Conservation (phyloP, 37 sponge, comb jelly and placozoan genomes). For the Aplysina aerophoba region DNA sequence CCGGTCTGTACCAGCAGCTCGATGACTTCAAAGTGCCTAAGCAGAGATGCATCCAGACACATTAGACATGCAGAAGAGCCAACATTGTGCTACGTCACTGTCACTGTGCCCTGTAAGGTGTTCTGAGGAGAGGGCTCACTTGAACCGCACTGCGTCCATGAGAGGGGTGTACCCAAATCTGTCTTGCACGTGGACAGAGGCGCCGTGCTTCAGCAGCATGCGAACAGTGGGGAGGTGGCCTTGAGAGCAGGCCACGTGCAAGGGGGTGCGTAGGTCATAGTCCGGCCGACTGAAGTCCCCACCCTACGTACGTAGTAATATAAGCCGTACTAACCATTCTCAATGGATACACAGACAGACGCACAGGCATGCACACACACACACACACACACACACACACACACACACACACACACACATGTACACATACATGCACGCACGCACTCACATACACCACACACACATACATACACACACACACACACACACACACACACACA, state of each 20-base stretch:
- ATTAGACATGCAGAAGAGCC: neutral
- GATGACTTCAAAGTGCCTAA: constrained; percentile 48
- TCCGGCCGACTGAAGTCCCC: constrained; percentile 77
- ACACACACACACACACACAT: no score
- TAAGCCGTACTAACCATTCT: no score
- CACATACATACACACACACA: no score
- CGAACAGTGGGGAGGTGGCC: constrained; percentile 76
- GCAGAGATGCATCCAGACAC: no score
- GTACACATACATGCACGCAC: no score
- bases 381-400: no score
- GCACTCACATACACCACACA: no score
- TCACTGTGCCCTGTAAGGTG: neutral
- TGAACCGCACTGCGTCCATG: constrained; percentile 70
- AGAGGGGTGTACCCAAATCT: constrained; percentile 76
- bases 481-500: no score
- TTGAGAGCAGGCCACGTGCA: constrained; percentile 82
- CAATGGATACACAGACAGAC: no score
- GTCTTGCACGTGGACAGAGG: constrained; percentile 82
- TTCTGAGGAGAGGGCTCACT: constrained; percentile 31
- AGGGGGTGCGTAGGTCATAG: constrained; percentile 86
- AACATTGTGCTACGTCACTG: neutral
- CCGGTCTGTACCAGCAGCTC: constrained; percentile 62
- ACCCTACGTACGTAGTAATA: no score
- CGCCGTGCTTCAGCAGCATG: constrained; percentile 79
- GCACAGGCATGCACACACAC: no score